Percentiles rank a stretch among this genome's conserved stretches.
phyloP scores from a whole-genome alignment of 2,113 vertebrate species.

The Shinisaurus crocodilurus region DNA sequence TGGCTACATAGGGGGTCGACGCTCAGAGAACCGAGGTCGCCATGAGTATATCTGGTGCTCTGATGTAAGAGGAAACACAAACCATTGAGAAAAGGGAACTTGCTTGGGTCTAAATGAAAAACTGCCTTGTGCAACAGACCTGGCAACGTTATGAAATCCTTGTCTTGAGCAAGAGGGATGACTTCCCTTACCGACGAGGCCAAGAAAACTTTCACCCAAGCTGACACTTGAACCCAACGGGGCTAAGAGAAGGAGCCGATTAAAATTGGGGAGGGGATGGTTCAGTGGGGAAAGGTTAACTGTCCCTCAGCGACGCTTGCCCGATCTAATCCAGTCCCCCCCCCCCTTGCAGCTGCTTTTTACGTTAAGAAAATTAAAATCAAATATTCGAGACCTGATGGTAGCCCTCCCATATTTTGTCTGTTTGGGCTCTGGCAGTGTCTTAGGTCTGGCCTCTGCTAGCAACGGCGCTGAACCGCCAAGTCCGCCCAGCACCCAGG shows the following conservation, averaged over 20 bases:
- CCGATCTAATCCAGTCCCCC: no score
- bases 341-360: no score
- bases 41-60: neutral
- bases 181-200: neutral
- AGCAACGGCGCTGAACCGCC: neutral
- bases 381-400: no score
- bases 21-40: neutral
- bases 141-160: conserved; percentile 23
- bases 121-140: conserved; percentile 35
- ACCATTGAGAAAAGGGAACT: conserved; percentile 43
- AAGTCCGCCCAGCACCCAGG: accelerated
- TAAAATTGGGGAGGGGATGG: no score
- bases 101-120: neutral
- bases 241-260: no score
- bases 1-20: neutral
- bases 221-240: no score
- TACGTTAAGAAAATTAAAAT: no score
- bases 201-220: neutral
- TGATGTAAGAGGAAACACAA: conserved; percentile 52
- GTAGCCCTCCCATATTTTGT: no score
- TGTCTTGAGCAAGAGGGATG: conserved; percentile 54
- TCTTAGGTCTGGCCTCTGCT: neutral
- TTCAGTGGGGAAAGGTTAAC: no score
- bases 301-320: no score
- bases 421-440: no score